Evolutionary conservation across 2,113 vertebrate species (phyloP).

Genomic region (Pitta sordida): DNA sequence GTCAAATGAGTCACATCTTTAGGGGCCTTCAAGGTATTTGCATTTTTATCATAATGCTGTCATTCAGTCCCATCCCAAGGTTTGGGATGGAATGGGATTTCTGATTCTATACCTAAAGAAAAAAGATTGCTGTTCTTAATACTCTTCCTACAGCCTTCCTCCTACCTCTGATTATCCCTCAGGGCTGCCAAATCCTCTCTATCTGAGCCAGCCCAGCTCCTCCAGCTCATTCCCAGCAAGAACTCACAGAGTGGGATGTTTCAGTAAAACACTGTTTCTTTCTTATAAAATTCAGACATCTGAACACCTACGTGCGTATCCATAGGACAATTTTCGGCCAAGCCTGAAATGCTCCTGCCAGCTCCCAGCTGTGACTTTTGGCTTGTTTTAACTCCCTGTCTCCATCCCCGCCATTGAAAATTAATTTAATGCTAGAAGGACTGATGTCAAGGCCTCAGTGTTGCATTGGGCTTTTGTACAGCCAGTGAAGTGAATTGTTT

Average conservation of each 20-base stretch:
- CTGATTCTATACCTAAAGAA: neutral
- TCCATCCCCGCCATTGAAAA: constrained; percentile 7
- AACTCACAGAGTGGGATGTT: accelerated
- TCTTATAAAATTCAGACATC: neutral
- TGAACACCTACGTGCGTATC: neutral
- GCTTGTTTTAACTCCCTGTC: neutral
- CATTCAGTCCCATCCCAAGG: neutral
- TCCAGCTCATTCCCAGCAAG: neutral
- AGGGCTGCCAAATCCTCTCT: neutral
- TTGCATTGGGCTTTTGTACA: neutral
- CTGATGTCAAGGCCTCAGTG: neutral
- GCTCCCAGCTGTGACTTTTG: constrained; percentile 39
- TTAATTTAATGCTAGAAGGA: neutral
- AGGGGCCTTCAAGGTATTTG: neutral
- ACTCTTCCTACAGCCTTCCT: neutral
- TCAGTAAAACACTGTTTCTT: neutral
- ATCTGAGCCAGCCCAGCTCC: neutral
- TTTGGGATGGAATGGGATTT: neutral
- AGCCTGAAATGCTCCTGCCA: neutral
- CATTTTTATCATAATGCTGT: neutral
- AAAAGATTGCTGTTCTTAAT: neutral
- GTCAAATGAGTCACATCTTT: neutral
- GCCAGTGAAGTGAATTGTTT: neutral
- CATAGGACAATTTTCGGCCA: neutral
- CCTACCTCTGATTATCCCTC: neutral